Percentiles rank a stretch among this genome's conserved stretches.
phyloP scores from a whole-genome alignment of 2,888 invertebrate species.

The Lochmaea capreae region DNA sequence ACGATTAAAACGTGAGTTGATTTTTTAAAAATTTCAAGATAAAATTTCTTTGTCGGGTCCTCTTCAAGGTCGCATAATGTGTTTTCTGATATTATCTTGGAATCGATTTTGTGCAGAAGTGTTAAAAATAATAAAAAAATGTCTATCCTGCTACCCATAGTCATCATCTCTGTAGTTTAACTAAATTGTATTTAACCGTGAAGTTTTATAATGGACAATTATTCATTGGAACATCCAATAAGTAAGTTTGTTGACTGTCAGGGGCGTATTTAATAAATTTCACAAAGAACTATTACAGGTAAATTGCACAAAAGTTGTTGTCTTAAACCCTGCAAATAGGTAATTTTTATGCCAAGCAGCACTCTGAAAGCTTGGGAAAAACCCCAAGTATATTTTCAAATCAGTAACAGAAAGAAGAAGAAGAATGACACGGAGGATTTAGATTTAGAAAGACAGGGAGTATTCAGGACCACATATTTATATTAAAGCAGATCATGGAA shows the following conservation, averaged over 20 bases:
- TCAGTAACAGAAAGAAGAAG: too few relatives aligned
- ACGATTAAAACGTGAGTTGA: background rate
- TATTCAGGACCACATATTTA: too few relatives aligned
- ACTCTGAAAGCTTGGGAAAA: too few relatives aligned
- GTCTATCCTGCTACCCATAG: background rate
- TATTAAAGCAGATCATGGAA: too few relatives aligned
- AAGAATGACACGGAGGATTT: too few relatives aligned
- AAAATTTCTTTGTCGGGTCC: constrained; percentile 6
- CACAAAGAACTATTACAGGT: background rate
- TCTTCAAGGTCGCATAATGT: constrained; percentile 4
- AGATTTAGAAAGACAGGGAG: too few relatives aligned
- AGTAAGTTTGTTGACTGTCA: background rate
- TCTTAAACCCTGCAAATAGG: too few relatives aligned
- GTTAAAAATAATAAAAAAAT: background rate
- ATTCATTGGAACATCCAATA: background rate
- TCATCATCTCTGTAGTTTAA: background rate
- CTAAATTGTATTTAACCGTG: background rate
- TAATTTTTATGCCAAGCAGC: too few relatives aligned
- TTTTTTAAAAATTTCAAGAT: background rate
- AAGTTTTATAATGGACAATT: background rate
- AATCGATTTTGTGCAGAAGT: background rate
- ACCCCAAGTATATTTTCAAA: too few relatives aligned
- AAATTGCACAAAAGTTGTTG: too few relatives aligned
- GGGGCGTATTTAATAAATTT: background rate
- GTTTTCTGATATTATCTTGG: background rate